Conservation (phyloP, 2,797 vertebrate species). For the Leucoraja ocellata region DNA sequence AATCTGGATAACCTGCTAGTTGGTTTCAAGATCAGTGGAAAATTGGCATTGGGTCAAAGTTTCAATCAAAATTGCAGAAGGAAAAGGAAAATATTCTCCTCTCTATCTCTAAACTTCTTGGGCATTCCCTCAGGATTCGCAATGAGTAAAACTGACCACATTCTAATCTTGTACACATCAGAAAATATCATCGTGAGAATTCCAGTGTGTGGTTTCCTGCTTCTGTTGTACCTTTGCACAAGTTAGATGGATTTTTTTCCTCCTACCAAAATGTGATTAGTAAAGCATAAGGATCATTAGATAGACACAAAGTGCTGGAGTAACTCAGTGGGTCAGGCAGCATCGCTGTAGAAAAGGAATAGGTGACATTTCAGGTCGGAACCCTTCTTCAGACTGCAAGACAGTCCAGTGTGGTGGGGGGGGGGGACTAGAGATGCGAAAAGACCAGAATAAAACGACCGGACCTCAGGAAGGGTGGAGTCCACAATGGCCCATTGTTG, state of each 20-base stretch:
- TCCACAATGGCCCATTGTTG: too few species aligned
- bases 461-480: too few species aligned
- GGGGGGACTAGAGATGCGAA: too few species aligned
- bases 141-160: background rate
- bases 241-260: background rate
- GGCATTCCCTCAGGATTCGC: too few species aligned
- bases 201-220: background rate
- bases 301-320: too few species aligned
- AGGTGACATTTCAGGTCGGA: too few species aligned
- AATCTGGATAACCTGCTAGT: background rate
- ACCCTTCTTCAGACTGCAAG: too few species aligned
- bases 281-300: too few species aligned
- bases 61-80: background rate
- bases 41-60: background rate
- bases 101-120: background rate
- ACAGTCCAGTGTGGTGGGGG: too few species aligned
- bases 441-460: too few species aligned
- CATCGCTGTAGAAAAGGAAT: too few species aligned
- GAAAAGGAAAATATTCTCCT: background rate
- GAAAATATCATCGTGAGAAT: background rate
- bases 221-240: background rate
- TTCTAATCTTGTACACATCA: background rate
- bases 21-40: background rate
- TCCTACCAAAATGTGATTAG: background rate
- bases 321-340: too few species aligned